phyloP scores from a whole-genome alignment of 2,797 vertebrate species.

The Halcyon leucocephala region DNA sequence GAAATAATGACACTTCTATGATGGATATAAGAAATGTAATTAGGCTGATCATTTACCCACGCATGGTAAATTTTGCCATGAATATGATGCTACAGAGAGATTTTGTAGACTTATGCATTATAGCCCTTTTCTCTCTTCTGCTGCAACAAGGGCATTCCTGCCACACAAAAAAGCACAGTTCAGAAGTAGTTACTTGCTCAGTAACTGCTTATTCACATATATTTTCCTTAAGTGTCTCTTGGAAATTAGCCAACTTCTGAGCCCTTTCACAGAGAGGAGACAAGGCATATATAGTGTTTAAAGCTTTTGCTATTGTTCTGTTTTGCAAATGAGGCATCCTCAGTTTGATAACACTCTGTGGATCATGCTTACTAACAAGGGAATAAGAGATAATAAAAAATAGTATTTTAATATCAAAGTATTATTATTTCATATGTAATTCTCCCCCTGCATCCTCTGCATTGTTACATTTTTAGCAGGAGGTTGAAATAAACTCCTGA shows the following conservation, averaged over 20 bases:
- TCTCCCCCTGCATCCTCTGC: neutral
- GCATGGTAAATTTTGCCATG: neutral
- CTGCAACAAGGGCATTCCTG: neutral
- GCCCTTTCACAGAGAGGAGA: neutral
- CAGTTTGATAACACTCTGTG: neutral
- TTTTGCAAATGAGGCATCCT: slow-evolving; percentile 18
- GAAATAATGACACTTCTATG: neutral
- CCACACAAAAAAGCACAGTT: neutral
- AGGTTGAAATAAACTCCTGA: neutral
- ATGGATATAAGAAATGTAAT: slow-evolving; percentile 19
- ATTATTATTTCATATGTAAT: neutral
- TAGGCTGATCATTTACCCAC: neutral
- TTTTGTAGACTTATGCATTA: neutral
- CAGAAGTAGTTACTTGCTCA: neutral
- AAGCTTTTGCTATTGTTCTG: neutral
- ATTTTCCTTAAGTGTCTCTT: slow-evolving; percentile 21
- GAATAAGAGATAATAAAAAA: neutral
- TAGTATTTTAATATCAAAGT: neutral
- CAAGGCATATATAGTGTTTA: neutral
- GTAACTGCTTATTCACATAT: neutral
- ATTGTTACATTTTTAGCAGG: neutral
- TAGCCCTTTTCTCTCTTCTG: neutral
- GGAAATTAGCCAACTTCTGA: slow-evolving; percentile 16
- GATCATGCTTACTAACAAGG: neutral
- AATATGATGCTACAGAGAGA: neutral